phyloP scores from a whole-genome alignment of 1,140 invertebrate genomes.

The Anthonomus grandis region DNA sequence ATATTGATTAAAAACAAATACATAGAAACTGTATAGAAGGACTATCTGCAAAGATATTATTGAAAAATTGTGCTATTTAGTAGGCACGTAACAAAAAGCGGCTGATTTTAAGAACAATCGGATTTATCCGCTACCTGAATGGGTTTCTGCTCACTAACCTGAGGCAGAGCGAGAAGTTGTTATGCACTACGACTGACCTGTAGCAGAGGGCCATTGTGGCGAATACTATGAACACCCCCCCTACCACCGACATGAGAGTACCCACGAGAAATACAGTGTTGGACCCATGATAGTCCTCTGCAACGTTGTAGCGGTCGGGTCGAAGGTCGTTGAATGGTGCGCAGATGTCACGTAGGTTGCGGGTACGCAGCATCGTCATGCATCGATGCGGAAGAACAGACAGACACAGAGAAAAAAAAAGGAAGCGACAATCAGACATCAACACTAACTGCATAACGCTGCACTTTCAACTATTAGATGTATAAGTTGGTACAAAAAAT shows the following conservation, averaged over 20 bases:
- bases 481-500: too few relatives aligned
- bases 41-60: neutral
- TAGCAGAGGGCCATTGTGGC: slow-evolving; percentile 98
- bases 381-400: slow-evolving; percentile 37
- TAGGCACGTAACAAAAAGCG: slow-evolving; percentile 12
- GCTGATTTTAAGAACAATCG: slow-evolving; percentile 23
- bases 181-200: slow-evolving; percentile 97
- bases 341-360: slow-evolving; percentile 22
- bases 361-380: slow-evolving; percentile 32
- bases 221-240: slow-evolving; percentile 97
- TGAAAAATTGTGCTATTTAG: neutral
- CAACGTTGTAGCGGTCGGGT: slow-evolving; percentile 35
- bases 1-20: too few relatives aligned
- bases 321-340: slow-evolving; percentile 16
- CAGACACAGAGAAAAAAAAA: slow-evolving; percentile 43
- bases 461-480: neutral
- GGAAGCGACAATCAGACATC: slow-evolving; percentile 49
- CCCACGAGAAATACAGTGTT: slow-evolving; percentile 95
- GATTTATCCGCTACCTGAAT: slow-evolving; percentile 48
- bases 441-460: slow-evolving; percentile 17
- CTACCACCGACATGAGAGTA: slow-evolving; percentile 96
- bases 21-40: too few relatives aligned
- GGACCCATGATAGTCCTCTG: slow-evolving; percentile 91
- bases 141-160: slow-evolving; percentile 74
- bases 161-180: slow-evolving; percentile 95